Percentiles rank a stretch among this genome's conserved stretches.
Evolutionary conservation across 2,888 invertebrate genomes (phyloP).

Genomic region (Hydrotaea diabolus): DNA sequence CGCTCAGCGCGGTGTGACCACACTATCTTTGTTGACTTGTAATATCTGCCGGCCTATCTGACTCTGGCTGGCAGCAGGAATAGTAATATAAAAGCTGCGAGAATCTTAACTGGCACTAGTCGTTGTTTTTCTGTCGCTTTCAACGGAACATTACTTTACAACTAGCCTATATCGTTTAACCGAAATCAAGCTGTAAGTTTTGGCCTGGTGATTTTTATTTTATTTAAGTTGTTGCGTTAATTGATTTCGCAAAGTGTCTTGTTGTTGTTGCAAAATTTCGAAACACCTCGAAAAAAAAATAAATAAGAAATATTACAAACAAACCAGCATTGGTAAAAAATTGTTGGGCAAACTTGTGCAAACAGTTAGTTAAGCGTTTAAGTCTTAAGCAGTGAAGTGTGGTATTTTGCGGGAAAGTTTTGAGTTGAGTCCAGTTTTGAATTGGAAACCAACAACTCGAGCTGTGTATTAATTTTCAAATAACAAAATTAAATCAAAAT

Average conservation of each 20-base stretch:
- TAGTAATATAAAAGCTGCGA: constrained; percentile 65
- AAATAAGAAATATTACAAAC: background rate
- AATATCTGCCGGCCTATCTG: constrained; percentile 11
- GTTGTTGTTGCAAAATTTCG: background rate
- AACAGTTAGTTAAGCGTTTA: no score
- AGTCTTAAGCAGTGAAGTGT: no score
- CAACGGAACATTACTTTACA: constrained; percentile 55
- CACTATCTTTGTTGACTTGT: background rate
- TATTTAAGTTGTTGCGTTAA: background rate
- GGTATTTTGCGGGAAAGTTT: no score
- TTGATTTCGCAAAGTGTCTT: background rate
- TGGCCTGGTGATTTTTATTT: background rate
- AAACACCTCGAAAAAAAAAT: background rate
- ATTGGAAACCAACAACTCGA: no score
- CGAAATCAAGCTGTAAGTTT: constrained; percentile 52
- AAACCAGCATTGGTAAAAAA: background rate
- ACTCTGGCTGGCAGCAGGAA: constrained; percentile 23
- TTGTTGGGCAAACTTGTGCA: no score
- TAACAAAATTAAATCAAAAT: no score
- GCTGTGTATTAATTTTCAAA: no score
- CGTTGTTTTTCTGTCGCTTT: constrained; percentile 61
- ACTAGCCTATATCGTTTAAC: background rate
- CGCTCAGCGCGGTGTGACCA: background rate
- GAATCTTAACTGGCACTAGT: constrained; percentile 59
- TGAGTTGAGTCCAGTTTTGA: no score